These are phyloP conservation scores for Rallus crepitans DNA, from an alignment of 2,797 vertebrate genomes.

Conservation along the genomic window DNA sequence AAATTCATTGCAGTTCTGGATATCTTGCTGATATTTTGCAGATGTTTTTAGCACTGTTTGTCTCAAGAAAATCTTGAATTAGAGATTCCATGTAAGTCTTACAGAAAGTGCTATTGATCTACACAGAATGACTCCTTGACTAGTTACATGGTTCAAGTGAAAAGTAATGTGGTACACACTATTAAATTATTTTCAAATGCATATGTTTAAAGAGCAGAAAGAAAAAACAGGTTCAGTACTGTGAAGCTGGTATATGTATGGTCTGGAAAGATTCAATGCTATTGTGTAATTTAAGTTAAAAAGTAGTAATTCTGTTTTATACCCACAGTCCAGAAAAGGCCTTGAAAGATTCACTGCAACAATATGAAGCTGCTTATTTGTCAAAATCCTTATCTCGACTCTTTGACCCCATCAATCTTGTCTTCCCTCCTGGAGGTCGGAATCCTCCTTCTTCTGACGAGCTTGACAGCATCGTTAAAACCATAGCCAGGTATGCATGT, in stretches of 20 bases:
- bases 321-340: constrained; percentile 89
- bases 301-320: constrained; percentile 11
- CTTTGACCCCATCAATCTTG: constrained; percentile 97
- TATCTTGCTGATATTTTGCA: not conserved
- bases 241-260: not conserved
- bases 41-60: not conserved
- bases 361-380: constrained; percentile 95
- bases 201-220: not conserved
- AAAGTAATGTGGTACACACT: not conserved
- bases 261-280: not conserved
- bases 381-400: constrained; percentile 97
- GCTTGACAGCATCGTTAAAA: constrained; percentile 95
- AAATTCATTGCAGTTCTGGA: not conserved
- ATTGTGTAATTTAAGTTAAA: constrained; percentile 28
- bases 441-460: constrained; percentile 94
- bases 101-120: not conserved
- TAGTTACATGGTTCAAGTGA: not conserved
- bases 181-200: not conserved
- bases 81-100: not conserved
- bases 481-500: constrained; percentile 87
- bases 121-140: not conserved
- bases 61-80: not conserved
- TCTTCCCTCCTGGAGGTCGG: constrained; percentile 93
- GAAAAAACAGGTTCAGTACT: not conserved
- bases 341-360: constrained; percentile 91